These are phyloP conservation scores for Mantis religiosa DNA, from an alignment of 2,888 invertebrate species.

Conservation along the genomic window DNA sequence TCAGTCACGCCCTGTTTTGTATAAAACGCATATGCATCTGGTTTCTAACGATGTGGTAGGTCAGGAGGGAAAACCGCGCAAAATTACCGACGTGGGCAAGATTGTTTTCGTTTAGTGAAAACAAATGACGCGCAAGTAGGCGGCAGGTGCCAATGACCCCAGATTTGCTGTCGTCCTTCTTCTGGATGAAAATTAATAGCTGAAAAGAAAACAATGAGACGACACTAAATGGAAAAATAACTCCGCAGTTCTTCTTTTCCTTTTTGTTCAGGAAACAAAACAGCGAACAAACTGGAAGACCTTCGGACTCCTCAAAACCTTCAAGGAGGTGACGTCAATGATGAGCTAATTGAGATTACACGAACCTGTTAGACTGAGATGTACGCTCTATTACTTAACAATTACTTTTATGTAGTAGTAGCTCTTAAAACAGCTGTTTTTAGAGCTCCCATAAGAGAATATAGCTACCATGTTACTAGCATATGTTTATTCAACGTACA, in stretches of 20 bases:
- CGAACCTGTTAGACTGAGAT: not conserved
- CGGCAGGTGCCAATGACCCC: not conserved
- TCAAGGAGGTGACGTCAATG: not conserved
- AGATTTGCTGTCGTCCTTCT: not conserved
- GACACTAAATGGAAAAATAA: not conserved
- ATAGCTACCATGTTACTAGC: no score
- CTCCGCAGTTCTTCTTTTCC: not conserved
- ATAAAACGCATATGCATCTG: not conserved
- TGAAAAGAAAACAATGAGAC: not conserved
- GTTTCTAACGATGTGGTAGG: not conserved
- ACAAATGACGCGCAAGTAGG: not conserved
- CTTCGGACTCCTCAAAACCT: not conserved
- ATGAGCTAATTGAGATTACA: not conserved
- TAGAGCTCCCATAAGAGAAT: no score
- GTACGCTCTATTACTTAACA: not conserved
- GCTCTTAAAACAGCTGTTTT: no score
- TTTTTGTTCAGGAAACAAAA: no score
- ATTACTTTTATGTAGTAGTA: no score
- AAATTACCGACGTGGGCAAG: not conserved
- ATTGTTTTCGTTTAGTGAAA: not conserved
- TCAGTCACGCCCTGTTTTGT: not conserved
- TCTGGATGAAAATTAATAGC: not conserved
- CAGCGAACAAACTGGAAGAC: not conserved
- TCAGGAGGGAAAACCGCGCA: not conserved
- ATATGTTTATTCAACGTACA: no score